These are phyloP conservation scores for Seladonia tumulorum DNA, from an alignment of 2,888 invertebrate species.

Conservation along the genomic window DNA sequence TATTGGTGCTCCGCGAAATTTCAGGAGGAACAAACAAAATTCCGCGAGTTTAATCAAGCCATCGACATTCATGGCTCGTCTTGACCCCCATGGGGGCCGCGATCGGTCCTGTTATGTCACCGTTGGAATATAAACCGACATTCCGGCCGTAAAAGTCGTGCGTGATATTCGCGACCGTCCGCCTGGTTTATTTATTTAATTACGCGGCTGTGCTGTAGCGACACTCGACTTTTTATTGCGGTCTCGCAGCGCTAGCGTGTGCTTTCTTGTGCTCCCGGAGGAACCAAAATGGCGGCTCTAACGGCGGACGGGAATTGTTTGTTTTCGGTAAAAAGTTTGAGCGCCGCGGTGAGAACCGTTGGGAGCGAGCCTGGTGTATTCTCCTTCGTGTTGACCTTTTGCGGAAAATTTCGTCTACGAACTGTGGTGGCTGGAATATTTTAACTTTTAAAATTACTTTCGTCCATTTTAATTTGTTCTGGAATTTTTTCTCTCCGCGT, in stretches of 20 bases:
- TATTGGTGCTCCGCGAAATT: too few species aligned
- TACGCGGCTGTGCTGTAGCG: neutral
- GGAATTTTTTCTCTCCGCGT: neutral
- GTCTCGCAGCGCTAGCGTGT: neutral
- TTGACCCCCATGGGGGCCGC: conserved; percentile 16
- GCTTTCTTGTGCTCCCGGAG: neutral
- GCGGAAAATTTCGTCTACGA: neutral
- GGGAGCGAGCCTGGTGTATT: neutral
- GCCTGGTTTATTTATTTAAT: conserved; percentile 14
- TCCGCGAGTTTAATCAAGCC: conserved; percentile 46
- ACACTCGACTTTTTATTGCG: neutral
- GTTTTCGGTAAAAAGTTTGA: neutral
- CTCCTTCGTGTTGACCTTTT: neutral
- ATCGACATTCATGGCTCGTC: conserved; percentile 49
- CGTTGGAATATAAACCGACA: conserved; percentile 3
- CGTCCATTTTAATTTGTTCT: neutral
- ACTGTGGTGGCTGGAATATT: neutral
- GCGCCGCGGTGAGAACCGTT: neutral
- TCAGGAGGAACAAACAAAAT: conserved; percentile 27
- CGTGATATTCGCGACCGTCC: neutral
- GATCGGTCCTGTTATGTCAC: neutral
- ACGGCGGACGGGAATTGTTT: neutral
- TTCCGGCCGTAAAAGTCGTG: conserved; percentile 12
- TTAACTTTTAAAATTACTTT: neutral
- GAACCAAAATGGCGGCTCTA: conserved; percentile 2